Evolutionary conservation across 2,888 invertebrate species (phyloP), one percentile per base, ranked within the genome.

Genomic region (Hybos culiciformis): DNA sequence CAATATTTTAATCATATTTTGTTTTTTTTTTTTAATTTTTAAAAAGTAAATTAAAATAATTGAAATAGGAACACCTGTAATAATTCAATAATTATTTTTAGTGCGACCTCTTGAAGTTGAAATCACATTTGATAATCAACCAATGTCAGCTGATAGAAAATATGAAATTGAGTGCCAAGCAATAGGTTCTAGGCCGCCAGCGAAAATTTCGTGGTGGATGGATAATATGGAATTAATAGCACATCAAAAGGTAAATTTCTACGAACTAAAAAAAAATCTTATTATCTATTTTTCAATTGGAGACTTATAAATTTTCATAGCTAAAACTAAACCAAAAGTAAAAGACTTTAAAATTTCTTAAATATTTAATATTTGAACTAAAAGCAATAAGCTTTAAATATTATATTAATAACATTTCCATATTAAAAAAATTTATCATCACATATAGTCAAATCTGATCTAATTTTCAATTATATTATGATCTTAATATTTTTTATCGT

Each of bases 201-300:
- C 90, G 0, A 74, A 79, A 56, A 80, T 91, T 48, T 78, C 81
- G 0, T 91, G 91, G 91, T 85, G 80, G 77, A 74, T 87, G 69
- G 83, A 83, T 55, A 79, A 76, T 37, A 73, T 75, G 48, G 77
- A 76, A 51, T 65, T 87, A 50, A 70, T 70, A 39, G 64, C 60
- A 2, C 64, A 62, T 38, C 65, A 66, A 50, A 65, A 65, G 61
- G 65, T 66, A 38, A 11, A 15, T 5, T 32, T 17, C 14, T 24
- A 24, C 6, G 11, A 8, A 8, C 11, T 24, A 24, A 24, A 24
- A 24, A 11, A n/a, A n/a, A n/a, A 7, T 7, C 9, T 23, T 5
- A 23, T 7, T 23, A 23, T 23, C 9, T 23, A 23, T 9, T 7
- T 23, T 23, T 23, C 9, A 7, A 23, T 23, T 9, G 6, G 5